Base-by-base conservation (phyloP, 2,113 vertebrate genomes). In the Gavialis gangeticus region DNA sequence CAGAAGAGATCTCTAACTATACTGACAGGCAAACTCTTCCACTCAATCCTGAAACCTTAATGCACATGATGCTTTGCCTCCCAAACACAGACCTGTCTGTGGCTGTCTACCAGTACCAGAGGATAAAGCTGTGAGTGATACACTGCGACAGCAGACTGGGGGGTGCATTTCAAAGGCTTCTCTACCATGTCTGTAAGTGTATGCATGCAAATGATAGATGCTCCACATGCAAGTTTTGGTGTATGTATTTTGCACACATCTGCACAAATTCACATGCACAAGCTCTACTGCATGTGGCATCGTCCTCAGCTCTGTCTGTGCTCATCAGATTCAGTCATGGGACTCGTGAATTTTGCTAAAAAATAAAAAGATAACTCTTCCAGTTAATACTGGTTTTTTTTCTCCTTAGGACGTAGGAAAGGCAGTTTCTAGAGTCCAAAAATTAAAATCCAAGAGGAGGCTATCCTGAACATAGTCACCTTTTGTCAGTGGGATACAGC, bases 401-500 rank as follows among this genome's bases (percentile, higher is more conserved):
- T 24, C 6, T 22, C 3, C 0, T 4, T 2, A 24, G 46, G 13
- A 76, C 8, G 22, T 0, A 37, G 25, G 0, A n/a, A n/a, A 75
- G 4, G 7, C n/a, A 7, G 34, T 25, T 12, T 22, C 34, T 3
- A 4, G 34, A 79, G 37, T 3, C 28, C 58, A 54, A 89, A 10
- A 15, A 12, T 28, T 18, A 27, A n/a, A 15, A 34, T 0, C 12
- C 60, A 3, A 78, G 58, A 34, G 15, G 19, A 27, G 1, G 63
- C 7, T n/a, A 8, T 3, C 6, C 11, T 2, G 13, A 54, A 79
- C 73, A n/a, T 10, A 56, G 87, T 64, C 75, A 99, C 99, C 99
- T 99, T 98, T 99, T 99, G 78, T 99, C 97, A 1, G 99, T 98
- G 60, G 99, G 99, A 83, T 99, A 99, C 25, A 99, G 98, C 94